Base-by-base conservation (phyloP, 2,888 invertebrate genomes). In the Mimas tiliae region DNA sequence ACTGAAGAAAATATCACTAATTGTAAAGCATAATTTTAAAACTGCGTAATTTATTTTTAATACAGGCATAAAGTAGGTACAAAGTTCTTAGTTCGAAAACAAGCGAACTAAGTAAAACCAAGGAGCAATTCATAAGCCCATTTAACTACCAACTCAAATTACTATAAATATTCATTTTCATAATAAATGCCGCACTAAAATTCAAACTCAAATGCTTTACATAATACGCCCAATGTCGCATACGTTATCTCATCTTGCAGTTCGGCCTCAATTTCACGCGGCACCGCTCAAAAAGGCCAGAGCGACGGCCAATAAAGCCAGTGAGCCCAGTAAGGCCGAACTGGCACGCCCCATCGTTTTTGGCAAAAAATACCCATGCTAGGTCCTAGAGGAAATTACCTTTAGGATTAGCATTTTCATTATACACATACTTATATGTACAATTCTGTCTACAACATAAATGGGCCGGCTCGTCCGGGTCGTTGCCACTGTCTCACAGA, bases 211-310 rank as follows among this genome's bases (percentile, higher is more conserved):
- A 38, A 9, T n/a, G 16, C 38, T 58, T 58, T 58, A 58, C 58
- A 58, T 58, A 58, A 58, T 58, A 58, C 38, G 6, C 19, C 16
- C 27, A 19, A n/a, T 27, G 45, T 52, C 64, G 52, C 50, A 45
- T 64, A 52, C 53, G 52, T 64, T 64, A 64, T 52, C 27, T 27
- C 27, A 27, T 27, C 51, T 53, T 53, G 53, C 52, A 64, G 45
- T 14, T 53, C 64, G 52, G 52, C 27, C 42, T 16, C 64, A 47
- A 47, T 45, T 53, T 64, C 47, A 65, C 65, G 65, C 58, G 19
- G 58, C 48, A 33, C 65, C 34, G 65, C 47, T 48, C 48, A 48
- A 58, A 58, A 58, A 50, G 38, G 48, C 48, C 48, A 38, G 48
- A 16, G 21, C 45, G 33, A 53, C 12, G 47, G 34, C 47, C 34